These are phyloP conservation scores for Drosophila aldrichi DNA, from an alignment of 2,888 invertebrate genomes.

Conservation along the genomic window DNA sequence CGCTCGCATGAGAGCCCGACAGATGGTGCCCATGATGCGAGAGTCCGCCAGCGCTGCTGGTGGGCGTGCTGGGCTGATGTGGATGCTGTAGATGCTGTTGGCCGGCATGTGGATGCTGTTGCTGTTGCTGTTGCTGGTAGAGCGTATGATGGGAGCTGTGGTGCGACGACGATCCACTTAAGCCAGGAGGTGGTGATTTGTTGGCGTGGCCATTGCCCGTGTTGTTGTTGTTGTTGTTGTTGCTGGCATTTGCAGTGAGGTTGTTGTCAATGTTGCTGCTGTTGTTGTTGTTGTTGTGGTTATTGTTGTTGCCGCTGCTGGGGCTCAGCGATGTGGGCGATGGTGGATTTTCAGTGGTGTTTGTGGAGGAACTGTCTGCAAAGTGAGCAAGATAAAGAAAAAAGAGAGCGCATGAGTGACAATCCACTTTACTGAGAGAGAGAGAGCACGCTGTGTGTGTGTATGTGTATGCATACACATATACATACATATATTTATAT, in stretches of 20 bases:
- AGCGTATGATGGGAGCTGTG: slow-evolving; percentile 57
- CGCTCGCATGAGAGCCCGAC: slow-evolving; percentile 53
- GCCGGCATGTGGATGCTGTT: slow-evolving; percentile 50
- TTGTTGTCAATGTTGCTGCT: slow-evolving; percentile 42
- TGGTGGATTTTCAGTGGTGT: slow-evolving; percentile 89
- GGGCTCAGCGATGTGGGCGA: slow-evolving; percentile 88
- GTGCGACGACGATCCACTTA: slow-evolving; percentile 52
- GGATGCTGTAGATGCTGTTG: slow-evolving; percentile 85
- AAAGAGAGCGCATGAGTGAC: slow-evolving; percentile 65
- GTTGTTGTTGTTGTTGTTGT: slow-evolving; percentile 60
- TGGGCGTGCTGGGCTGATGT: slow-evolving; percentile 82
- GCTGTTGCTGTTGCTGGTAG: slow-evolving; percentile 42
- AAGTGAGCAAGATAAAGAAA: slow-evolving; percentile 81
- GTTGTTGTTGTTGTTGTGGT: slow-evolving; percentile 46
- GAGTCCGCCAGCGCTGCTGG: slow-evolving; percentile 66
- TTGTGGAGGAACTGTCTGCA: slow-evolving; percentile 91
- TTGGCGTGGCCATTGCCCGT: slow-evolving; percentile 59
- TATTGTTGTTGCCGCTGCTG: slow-evolving; percentile 85
- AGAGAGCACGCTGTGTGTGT: slow-evolving; percentile 33
- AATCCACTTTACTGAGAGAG: slow-evolving; percentile 15
- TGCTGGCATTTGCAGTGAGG: slow-evolving; percentile 56
- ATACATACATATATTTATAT: not conserved
- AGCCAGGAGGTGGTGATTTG: slow-evolving; percentile 81
- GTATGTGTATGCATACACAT: slow-evolving; percentile 4
- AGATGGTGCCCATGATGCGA: slow-evolving; percentile 62